Conservation (phyloP, 2,888 invertebrate species). For the Apocheima hispidaria region DNA sequence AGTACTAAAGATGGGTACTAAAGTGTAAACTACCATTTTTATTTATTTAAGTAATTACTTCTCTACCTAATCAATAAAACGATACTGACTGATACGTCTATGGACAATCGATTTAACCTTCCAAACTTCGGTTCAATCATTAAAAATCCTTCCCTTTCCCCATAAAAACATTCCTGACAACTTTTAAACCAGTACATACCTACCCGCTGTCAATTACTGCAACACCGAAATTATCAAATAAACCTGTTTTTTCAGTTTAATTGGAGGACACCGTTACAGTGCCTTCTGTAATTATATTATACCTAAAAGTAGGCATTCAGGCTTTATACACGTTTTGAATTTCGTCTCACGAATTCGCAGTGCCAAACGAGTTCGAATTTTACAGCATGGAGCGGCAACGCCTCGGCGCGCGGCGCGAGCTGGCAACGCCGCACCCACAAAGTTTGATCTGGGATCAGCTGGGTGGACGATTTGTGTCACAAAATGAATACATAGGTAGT, state of each 20-base stretch:
- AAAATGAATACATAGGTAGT: too few species aligned
- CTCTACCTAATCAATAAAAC: not conserved
- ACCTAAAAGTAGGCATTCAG: slow-evolving; percentile 16
- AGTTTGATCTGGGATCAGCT: slow-evolving; percentile 57
- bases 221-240: slow-evolving; percentile 41
- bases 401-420: slow-evolving; percentile 45
- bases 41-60: too few species aligned
- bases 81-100: not conserved
- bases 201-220: slow-evolving; percentile 38
- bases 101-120: slow-evolving; percentile 7
- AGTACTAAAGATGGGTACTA: too few species aligned
- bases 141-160: slow-evolving; percentile 21
- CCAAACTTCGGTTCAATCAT: not conserved
- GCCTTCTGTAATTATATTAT: slow-evolving; percentile 27
- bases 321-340: slow-evolving; percentile 8
- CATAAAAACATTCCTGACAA: slow-evolving; percentile 19
- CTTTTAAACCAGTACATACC: slow-evolving; percentile 2
- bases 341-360: slow-evolving; percentile 61
- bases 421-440: slow-evolving; percentile 60
- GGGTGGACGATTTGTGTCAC: slow-evolving; percentile 35
- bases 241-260: slow-evolving; percentile 46
- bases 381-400: slow-evolving; percentile 62
- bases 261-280: slow-evolving; percentile 46
- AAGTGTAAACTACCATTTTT: too few species aligned
- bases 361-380: slow-evolving; percentile 71